A percentile compares a stretch with the other conserved stretches of the same genome.
These are phyloP conservation scores for Cantharis rufa DNA, from an alignment of 2,888 invertebrate genomes.

Conservation along the genomic window DNA sequence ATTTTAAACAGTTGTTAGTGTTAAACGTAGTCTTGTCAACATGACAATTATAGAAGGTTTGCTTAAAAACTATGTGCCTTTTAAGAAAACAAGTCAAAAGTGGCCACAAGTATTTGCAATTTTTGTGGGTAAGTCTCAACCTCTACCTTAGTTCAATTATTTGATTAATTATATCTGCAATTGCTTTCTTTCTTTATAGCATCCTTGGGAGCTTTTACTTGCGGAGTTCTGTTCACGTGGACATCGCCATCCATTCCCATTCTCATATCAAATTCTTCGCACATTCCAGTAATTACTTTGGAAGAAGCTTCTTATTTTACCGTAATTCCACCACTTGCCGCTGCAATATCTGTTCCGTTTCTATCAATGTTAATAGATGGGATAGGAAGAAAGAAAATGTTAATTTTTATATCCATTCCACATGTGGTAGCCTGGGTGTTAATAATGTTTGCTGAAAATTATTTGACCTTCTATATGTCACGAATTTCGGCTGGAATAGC, in stretches of 20 bases:
- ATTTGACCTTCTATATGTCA: slow-evolving; percentile 42
- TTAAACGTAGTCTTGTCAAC: neutral
- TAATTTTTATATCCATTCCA: slow-evolving; percentile 39
- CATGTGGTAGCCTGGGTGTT: slow-evolving; percentile 41
- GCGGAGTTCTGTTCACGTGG: slow-evolving; percentile 43
- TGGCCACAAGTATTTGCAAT: slow-evolving; percentile 8
- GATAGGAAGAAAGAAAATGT: slow-evolving; percentile 41
- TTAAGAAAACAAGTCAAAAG: neutral
- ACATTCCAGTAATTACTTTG: slow-evolving; percentile 37
- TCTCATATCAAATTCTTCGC: slow-evolving; percentile 40
- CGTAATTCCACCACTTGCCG: slow-evolving; percentile 43
- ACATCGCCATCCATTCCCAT: slow-evolving; percentile 47
- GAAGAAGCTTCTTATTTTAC: slow-evolving; percentile 48
- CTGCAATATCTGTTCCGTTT: slow-evolving; percentile 38
- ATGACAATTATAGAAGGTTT: neutral
- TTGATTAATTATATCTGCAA: neutral
- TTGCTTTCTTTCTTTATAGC: slow-evolving; percentile 12
- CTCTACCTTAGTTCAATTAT: too few relatives aligned
- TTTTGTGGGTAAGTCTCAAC: neutral
- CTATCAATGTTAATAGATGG: slow-evolving; percentile 40
- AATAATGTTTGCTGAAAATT: slow-evolving; percentile 36
- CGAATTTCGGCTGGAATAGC: slow-evolving; percentile 42
- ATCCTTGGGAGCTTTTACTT: slow-evolving; percentile 34
- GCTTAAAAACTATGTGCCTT: neutral
- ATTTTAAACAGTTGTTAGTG: neutral